Base-by-base conservation (phyloP, 2,797 vertebrate genomes). In the Acanthurus lineatus region DNA sequence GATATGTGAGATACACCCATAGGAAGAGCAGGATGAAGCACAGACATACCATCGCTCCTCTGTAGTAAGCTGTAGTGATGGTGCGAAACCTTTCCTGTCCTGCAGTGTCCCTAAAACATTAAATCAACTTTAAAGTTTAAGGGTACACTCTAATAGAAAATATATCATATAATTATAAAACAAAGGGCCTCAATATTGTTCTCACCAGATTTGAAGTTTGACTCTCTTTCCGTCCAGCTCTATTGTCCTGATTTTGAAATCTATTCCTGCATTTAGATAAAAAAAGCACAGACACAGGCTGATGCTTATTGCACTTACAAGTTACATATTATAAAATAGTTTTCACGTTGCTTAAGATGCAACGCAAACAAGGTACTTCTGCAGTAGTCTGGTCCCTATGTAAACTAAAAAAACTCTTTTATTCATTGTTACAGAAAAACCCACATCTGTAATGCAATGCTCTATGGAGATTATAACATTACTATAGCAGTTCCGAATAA, bases 231-330 rank as follows among this genome's bases (percentile, higher is more conserved):
- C 98, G 78, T 99, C 97, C 82, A 99, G 92, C 91, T 99, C 98
- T 92, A 99, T 97, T 53, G 98, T 99, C 93, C 98, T 94, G 95
- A 99, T 99, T 95, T 99, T 99, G 87, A 99, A 99, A 92, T 99
- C 98, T 59, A 99, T 99, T 86, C 98, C 98, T 99, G 94, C 22
- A 89, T 96, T 97, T 88, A 9, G 90, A 88, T 6, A 52, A 58
- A 77, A 53, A 54, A 35, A 35, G 6, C 44, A 67, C 9, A 78
- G 25, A 49, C 2, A 63, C 2, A 74, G 52, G 64, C 12, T 70
- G 25, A 61, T 49, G 25, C 52, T 52, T 66, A 38, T 67, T 70
- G 56, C 69, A 67, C 17, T 70, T 28, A 77, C 69, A 48, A 52
- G 47, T 60, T 59, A 64, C 47, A 42, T 44, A 69, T 60, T 15